phyloP scores from a whole-genome alignment of 2,113 vertebrate species.

The Cromileptes altivelis region DNA sequence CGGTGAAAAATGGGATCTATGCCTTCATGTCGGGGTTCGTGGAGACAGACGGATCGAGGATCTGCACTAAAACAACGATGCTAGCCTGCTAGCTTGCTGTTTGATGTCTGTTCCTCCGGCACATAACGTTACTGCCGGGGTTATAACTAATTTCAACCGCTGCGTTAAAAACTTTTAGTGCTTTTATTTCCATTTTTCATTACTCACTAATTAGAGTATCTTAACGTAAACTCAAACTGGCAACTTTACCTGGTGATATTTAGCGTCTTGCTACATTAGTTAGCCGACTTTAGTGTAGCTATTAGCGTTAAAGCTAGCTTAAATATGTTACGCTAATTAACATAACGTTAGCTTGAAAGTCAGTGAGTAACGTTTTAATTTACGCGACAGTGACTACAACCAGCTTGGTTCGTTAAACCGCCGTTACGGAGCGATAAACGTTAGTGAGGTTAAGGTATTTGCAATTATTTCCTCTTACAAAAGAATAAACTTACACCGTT shows the following conservation, averaged over 20 bases:
- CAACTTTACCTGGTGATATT: neutral
- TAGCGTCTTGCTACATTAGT: slow-evolving; percentile 13
- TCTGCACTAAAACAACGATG: slow-evolving; percentile 44
- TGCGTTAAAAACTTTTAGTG: neutral
- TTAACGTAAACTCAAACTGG: neutral
- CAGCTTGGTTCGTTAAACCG: neutral
- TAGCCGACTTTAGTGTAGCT: slow-evolving; percentile 46
- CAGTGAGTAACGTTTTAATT: neutral
- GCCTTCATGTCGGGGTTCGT: neutral
- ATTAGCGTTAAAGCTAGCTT: slow-evolving; percentile 39
- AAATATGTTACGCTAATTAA: slow-evolving; percentile 58
- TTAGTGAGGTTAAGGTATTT: neutral
- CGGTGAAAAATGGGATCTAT: neutral
- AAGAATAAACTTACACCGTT: neutral
- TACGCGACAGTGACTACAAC: neutral
- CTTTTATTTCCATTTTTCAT: neutral
- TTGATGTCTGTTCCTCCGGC: slow-evolving; percentile 22
- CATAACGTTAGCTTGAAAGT: neutral
- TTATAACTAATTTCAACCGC: neutral
- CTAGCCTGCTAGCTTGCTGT: slow-evolving; percentile 65
- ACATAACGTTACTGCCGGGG: neutral
- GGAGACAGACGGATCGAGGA: slow-evolving; percentile 31
- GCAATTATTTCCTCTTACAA: neutral
- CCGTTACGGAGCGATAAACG: neutral
- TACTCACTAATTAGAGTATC: neutral